Conservation (phyloP, 2,113 vertebrate species). For the Aplodontia rufa region DNA sequence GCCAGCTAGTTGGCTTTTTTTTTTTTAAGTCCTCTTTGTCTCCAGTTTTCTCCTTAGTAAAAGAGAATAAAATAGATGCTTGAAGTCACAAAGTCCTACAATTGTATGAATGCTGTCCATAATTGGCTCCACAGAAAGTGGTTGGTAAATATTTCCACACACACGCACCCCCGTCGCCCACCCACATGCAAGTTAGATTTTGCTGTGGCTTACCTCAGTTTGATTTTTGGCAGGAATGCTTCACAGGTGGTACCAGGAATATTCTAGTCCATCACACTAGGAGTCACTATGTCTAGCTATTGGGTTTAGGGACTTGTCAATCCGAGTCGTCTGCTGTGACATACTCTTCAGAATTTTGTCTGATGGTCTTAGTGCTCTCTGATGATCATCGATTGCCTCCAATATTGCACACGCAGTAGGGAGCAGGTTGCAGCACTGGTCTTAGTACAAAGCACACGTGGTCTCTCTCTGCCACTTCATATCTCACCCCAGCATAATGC, state of each 20-base stretch:
- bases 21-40: neutral
- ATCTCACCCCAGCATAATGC: neutral
- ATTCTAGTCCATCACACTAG: neutral
- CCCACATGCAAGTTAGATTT: neutral
- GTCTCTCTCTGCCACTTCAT: neutral
- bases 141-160: neutral
- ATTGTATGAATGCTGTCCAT: no score
- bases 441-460: neutral
- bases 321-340: neutral
- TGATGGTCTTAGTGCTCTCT: neutral
- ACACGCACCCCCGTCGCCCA: neutral
- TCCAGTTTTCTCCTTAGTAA: neutral
- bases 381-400: neutral
- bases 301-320: neutral
- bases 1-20: no score
- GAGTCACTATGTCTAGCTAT: neutral
- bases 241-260: neutral
- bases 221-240: neutral
- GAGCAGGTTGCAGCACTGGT: neutral
- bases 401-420: neutral
- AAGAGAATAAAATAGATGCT: neutral
- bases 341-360: neutral
- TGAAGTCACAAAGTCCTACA: neutral
- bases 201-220: neutral
- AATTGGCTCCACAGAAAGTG: neutral